phyloP scores from a whole-genome alignment of 2,113 vertebrate genomes.

The Alethe diademata region DNA sequence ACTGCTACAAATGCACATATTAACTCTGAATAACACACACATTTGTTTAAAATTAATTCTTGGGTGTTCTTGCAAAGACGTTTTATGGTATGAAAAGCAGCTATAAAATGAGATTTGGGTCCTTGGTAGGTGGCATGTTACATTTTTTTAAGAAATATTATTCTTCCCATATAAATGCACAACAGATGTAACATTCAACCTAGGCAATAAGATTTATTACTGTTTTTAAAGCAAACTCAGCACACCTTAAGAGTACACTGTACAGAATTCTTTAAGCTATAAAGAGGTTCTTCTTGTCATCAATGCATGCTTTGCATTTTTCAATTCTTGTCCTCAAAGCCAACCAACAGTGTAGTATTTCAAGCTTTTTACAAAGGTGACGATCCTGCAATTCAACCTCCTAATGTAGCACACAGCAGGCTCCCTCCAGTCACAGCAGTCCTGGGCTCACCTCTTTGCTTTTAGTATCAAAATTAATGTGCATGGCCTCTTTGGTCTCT shows the following conservation, averaged over 20 bases:
- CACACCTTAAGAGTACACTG: constrained; percentile 20
- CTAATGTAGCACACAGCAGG: neutral
- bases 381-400: neutral
- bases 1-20: neutral
- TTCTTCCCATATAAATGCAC: constrained; percentile 47
- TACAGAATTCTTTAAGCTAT: neutral
- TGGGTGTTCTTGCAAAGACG: neutral
- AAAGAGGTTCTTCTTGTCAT: neutral
- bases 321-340: neutral
- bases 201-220: constrained; percentile 55
- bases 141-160: constrained; percentile 19
- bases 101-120: constrained; percentile 12
- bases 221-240: constrained; percentile 54
- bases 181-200: constrained; percentile 56
- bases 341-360: neutral
- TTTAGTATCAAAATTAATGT: neutral
- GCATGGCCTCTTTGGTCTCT: neutral
- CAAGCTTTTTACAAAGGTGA: neutral
- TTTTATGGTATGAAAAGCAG: constrained; percentile 19
- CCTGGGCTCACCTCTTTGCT: neutral
- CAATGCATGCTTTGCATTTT: neutral
- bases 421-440: neutral
- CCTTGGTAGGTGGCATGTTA: constrained; percentile 17
- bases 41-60: constrained; percentile 42
- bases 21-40: neutral